A percentile compares a stretch with the other conserved stretches of the same genome.
Evolutionary conservation across 2,888 invertebrate species (phyloP).

Genomic region (Lasioglossum lativentre): DNA sequence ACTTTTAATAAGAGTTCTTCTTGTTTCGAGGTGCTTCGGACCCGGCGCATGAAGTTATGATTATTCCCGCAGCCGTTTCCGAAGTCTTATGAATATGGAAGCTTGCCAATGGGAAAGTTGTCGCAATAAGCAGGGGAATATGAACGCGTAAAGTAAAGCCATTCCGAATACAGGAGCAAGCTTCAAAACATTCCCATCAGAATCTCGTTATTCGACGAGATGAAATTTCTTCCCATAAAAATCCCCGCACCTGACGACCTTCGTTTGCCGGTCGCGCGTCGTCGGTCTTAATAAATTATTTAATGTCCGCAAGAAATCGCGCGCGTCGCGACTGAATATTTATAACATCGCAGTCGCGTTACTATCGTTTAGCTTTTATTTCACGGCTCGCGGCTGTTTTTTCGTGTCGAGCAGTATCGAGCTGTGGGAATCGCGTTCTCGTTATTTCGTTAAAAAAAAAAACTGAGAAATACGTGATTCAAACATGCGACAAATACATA

Average conservation of each 20-base stretch:
- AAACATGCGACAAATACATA: background rate
- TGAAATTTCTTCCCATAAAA: constrained; percentile 4
- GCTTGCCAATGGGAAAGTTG: constrained; percentile 35
- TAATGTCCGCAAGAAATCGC: background rate
- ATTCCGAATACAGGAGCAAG: constrained; percentile 10
- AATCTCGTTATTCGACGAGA: constrained; percentile 15
- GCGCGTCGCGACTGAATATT: background rate
- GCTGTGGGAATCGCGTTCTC: background rate
- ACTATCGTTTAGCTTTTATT: background rate
- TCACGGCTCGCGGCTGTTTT: background rate
- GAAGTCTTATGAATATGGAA: constrained; percentile 45
- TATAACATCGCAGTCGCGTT: background rate
- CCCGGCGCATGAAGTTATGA: constrained; percentile 30
- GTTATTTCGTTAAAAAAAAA: background rate
- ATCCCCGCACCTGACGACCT: background rate
- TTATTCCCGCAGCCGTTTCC: constrained; percentile 38
- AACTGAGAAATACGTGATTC: background rate
- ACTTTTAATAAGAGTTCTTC: constrained; percentile 49
- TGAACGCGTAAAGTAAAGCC: background rate
- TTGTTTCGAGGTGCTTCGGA: background rate
- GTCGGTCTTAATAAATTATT: constrained; percentile 2
- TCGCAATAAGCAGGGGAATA: constrained; percentile 31
- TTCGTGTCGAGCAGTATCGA: background rate
- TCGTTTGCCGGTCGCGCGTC: background rate
- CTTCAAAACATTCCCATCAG: constrained; percentile 24